Base-by-base conservation (phyloP, 1,140 invertebrate genomes). In the Conus ventricosus region DNA sequence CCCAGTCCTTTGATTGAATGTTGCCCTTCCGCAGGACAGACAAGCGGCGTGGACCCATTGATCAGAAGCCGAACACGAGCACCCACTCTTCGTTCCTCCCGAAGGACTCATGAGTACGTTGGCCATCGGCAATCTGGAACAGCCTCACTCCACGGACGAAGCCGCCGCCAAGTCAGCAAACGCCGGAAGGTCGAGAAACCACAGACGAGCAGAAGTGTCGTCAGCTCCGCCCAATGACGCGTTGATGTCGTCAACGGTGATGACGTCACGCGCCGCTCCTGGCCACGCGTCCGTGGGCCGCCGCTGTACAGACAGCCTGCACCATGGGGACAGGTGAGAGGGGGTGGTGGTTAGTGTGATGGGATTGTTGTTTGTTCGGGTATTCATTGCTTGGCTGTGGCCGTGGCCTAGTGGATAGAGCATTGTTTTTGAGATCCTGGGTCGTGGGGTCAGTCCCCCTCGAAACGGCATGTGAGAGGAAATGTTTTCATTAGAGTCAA, bases 241-340 rank as follows among this genome's bases (percentile, higher is more conserved):
- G 82, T 84, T 60, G 82, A 84, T 63, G 57, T 84, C 57, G 88
- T 89, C 84, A 81, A 86, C 84, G 20, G 80, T 71, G 63, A 86
- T 85, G 84, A 80, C 76, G 53, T 60, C 76, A 80, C 53, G 27
- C 55, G 54, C 67, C 53, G 25, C 83, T 51, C n/a, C 83, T 51
- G 88, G 88, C 51, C 88, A 88, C 83, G 88, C 84, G 57, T 78
- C 88, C 27, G 83, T 88, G 51, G 88, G 83, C n/a, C 84, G 67
- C 76, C 55, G 88, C 25, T 88, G 88, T n/a, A 78, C 83, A 54
- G 82, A 75, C 25, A 85, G 71, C 27, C 76, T 84, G 25, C 83
- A 54, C 75, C 88, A 85, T 17, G 54, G 57, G 20, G 83, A 63
- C 54, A 63, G 53, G 53, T 80, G 80, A 20, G 80, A 17, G 67